Percentiles rank a stretch among this genome's conserved stretches.
phyloP scores from a whole-genome alignment of 2,797 vertebrate species.

The Macrochelys suwanniensis region DNA sequence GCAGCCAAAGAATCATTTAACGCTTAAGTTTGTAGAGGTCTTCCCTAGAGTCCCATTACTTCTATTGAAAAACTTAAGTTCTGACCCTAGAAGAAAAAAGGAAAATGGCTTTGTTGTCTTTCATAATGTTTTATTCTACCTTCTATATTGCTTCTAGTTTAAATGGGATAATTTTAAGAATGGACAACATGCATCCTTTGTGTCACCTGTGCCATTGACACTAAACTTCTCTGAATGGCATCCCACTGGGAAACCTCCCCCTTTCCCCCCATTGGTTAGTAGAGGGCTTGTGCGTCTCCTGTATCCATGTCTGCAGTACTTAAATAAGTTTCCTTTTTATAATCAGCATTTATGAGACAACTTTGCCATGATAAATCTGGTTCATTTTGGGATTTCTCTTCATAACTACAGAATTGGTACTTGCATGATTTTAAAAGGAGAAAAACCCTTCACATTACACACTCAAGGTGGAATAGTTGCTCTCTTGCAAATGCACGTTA shows the following conservation, averaged over 20 bases:
- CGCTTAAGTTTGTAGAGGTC: no score
- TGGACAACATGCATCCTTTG: neutral
- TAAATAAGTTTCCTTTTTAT: slow-evolving; percentile 42
- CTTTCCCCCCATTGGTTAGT: neutral
- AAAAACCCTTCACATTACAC: neutral
- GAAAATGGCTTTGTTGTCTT: no score
- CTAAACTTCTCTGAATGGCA: neutral
- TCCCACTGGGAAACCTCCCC: neutral
- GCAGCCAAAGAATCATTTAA: no score
- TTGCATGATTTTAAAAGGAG: slow-evolving; percentile 32
- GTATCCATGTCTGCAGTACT: slow-evolving; percentile 31
- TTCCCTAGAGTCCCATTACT: neutral
- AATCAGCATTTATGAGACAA: slow-evolving; percentile 28
- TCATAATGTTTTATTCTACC: no score
- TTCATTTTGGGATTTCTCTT: slow-evolving; percentile 31
- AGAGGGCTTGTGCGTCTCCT: neutral
- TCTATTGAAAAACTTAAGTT: neutral
- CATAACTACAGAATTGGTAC: slow-evolving; percentile 22
- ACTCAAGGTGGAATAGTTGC: slow-evolving; percentile 13
- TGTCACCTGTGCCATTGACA: neutral
- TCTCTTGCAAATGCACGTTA: neutral
- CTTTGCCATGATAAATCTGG: neutral
- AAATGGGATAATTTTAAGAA: no score
- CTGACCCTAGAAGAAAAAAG: neutral
- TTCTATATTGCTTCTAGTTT: no score